Evolutionary conservation across 2,797 vertebrate species (phyloP), one percentile per base, ranked within the genome.

Genomic region (Mastacembelus armatus): DNA sequence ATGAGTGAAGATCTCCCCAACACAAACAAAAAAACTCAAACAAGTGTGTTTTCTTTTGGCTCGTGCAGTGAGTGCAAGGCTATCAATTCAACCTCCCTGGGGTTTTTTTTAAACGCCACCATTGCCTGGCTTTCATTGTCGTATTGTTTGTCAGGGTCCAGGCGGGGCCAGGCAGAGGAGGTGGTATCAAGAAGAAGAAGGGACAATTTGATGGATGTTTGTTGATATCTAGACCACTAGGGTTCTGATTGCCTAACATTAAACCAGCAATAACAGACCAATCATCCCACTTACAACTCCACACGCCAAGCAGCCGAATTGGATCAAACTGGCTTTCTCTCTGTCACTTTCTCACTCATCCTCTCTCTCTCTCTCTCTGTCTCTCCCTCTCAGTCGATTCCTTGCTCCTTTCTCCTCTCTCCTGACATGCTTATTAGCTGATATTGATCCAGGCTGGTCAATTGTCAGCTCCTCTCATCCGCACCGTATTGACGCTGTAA

Each of bases 161-260:
- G 81, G 85, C 75, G 74, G 83, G 81, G 84, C 80, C 79, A 78
- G 66, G 76, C 47, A 19, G 83, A 86, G 86, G 73, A 84, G 86
- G 85, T 89, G 83, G 88, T 88, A 90, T 90, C 84, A 84, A 70
- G 72, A 85, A 78, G 90, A 84, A 91, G 91, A 91, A 90, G 95
- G 94, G 95, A 96, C 96, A 96, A 96, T 98, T 96, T 98, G 94
- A 96, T 97, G 86, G 95, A 96, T 98, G 96, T 98, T 98, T 99
- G 98, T 99, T 99, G 98, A 98, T 97, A 98, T 96, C 96, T 97
- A 98, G 96, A 98, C 96, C 97, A 98, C 96, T 97, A 95, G 95
- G 90, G 96, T 95, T 96, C 96, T 98, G 98, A 99, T 98, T 98
- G 96, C 96, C 96, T 95, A 97, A 98, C 97, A 98, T 99, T 99